Evolutionary conservation across 1,140 invertebrate genomes (phyloP).

Genomic region (Trichoplusia ni): DNA sequence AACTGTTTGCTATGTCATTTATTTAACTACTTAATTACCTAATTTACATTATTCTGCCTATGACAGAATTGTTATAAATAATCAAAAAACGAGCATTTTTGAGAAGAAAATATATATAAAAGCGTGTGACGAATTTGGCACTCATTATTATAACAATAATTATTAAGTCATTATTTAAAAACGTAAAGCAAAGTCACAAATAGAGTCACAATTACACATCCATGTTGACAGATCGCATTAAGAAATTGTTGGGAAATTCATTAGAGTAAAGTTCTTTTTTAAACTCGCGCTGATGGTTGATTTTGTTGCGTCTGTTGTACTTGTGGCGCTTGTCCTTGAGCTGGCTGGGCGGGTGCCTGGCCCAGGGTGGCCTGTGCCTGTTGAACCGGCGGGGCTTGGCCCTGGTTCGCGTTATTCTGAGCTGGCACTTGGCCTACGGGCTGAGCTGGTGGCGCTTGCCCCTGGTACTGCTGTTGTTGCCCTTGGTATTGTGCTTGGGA

Average conservation of each 20-base stretch:
- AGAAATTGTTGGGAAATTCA: too few relatives aligned
- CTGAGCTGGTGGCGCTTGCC: constrained; percentile 31
- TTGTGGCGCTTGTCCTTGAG: constrained; percentile 36
- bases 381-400: constrained; percentile 25
- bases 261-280: too few relatives aligned
- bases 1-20: background rate
- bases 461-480: constrained; percentile 36
- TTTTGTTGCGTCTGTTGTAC: constrained; percentile 43
- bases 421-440: constrained; percentile 25
- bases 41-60: constrained; percentile 18
- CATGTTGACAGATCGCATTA: too few relatives aligned
- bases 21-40: background rate
- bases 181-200: constrained; percentile 6
- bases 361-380: constrained; percentile 33
- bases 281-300: too few relatives aligned
- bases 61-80: constrained; percentile 2
- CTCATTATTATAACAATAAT: background rate
- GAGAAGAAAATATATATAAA: background rate
- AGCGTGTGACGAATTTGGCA: constrained; percentile 30
- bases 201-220: too few relatives aligned
- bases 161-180: background rate
- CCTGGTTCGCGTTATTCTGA: constrained; percentile 31
- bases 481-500: constrained; percentile 38
- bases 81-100: constrained; percentile 13
- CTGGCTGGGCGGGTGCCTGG: constrained; percentile 30